Evolutionary conservation across 2,888 invertebrate species (phyloP).

Genomic region (Drosophila demipolita): DNA sequence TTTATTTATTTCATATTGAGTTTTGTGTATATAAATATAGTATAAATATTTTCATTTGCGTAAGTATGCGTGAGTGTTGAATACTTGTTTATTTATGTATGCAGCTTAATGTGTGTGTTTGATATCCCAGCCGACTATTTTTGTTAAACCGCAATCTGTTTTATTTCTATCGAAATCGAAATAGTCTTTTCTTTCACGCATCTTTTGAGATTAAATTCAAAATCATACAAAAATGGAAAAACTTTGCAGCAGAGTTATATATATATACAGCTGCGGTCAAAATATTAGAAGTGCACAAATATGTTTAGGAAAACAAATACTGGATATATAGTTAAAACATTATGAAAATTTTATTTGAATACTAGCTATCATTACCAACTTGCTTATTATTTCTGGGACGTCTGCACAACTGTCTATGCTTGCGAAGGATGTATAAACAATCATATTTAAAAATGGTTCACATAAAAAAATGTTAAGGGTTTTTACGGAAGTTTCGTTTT

Average conservation of each 20-base stretch:
- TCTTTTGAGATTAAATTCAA: not conserved
- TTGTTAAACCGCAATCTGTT: slow-evolving; percentile 27
- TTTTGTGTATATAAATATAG: not conserved
- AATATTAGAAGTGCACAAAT: not conserved
- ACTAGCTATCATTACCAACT: not conserved
- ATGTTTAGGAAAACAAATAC: not conserved
- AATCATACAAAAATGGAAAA: not conserved
- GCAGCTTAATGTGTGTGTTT: not conserved
- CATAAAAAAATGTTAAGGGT: not conserved
- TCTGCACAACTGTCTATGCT: not conserved
- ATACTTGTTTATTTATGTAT: not conserved
- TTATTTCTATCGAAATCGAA: slow-evolving; percentile 20
- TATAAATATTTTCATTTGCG: slow-evolving; percentile 2
- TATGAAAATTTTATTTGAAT: slow-evolving; percentile 2
- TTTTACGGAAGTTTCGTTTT: not conserved
- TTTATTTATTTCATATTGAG: not conserved
- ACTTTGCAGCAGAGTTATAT: not conserved
- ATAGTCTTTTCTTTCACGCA: slow-evolving; percentile 15
- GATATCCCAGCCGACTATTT: not conserved
- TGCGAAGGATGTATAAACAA: not conserved
- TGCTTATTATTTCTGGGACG: not conserved
- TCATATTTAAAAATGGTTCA: not conserved
- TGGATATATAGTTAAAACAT: not conserved
- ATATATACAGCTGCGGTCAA: not conserved
- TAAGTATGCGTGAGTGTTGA: slow-evolving; percentile 1